Conservation (phyloP, 1,140 invertebrate genomes). For the Ceratosolen fusciceps region DNA sequence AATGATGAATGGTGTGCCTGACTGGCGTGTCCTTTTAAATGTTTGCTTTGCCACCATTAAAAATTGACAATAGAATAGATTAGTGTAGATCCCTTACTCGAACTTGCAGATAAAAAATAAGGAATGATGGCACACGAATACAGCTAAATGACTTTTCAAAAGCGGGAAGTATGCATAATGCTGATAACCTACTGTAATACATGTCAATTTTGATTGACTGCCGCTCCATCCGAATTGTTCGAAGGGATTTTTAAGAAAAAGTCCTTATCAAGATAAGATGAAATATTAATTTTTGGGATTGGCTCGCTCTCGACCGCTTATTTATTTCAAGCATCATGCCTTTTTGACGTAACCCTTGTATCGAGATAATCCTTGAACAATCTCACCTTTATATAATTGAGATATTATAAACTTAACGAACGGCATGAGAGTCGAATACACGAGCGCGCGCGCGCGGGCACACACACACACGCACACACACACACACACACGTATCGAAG, state of each 20-base stretch:
- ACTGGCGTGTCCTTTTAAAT: constrained; percentile 41
- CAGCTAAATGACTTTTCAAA: constrained; percentile 42
- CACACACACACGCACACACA: no score
- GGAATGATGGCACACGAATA: not conserved
- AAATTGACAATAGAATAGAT: constrained; percentile 34
- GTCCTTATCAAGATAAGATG: constrained; percentile 30
- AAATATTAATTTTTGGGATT: not conserved
- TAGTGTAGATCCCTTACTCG: constrained; percentile 6
- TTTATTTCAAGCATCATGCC: not conserved
- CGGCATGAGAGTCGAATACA: no score
- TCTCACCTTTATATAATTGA: not conserved
- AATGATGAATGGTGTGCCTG: constrained; percentile 42
- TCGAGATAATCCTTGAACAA: not conserved
- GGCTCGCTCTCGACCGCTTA: not conserved
- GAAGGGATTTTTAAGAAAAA: constrained; percentile 30
- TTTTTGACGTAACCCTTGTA: no score
- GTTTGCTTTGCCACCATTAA: constrained; percentile 30
- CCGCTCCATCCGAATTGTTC: not conserved
- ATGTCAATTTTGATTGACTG: constrained; percentile 38
- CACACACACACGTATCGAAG: no score
- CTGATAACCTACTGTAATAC: constrained; percentile 26
- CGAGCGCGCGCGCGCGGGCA: no score
- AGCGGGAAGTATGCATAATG: constrained; percentile 27
- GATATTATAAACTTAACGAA: no score
- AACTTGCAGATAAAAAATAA: constrained; percentile 22